Conservation (phyloP, 37 sponge, comb jelly and placozoan species). For the Beroe forskalii region DNA sequence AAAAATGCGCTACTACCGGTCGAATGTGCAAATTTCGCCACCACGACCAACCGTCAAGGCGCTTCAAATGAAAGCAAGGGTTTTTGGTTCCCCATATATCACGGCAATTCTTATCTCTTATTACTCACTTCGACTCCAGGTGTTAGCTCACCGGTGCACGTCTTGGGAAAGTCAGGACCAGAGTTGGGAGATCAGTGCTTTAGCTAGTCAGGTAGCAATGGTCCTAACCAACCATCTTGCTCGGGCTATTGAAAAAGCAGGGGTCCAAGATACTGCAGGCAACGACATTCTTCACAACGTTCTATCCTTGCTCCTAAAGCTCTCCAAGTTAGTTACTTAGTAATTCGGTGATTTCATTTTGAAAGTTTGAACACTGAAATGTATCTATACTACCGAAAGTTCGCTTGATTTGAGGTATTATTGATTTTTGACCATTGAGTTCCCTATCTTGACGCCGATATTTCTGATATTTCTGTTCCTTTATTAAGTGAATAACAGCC, state of each 20-base stretch:
- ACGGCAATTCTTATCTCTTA: too few relatives aligned
- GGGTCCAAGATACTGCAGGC: conserved; percentile 73
- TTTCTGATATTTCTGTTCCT: background rate
- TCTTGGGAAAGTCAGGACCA: conserved; percentile 81
- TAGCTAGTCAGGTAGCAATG: conserved; percentile 72
- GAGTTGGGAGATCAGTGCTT: conserved; percentile 47
- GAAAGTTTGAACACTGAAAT: background rate
- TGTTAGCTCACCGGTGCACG: conserved; percentile 81
- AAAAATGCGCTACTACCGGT: too few relatives aligned
- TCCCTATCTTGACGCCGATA: too few relatives aligned
- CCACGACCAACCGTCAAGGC: too few relatives aligned
- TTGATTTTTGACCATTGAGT: too few relatives aligned
- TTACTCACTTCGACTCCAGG: too few relatives aligned
- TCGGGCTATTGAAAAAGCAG: conserved; percentile 79
- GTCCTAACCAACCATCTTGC: conserved; percentile 88
- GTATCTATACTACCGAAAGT: background rate
- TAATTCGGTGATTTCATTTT: background rate
- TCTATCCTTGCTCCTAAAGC: conserved; percentile 82
- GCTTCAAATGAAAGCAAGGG: too few relatives aligned
- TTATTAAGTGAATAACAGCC: background rate
- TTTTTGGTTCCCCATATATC: too few relatives aligned
- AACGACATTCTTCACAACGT: conserved; percentile 89
- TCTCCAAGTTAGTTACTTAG: conserved; percentile 65
- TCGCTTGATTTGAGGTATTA: too few relatives aligned
- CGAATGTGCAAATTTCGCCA: too few relatives aligned